Evolutionary conservation across 2,113 vertebrate genomes (phyloP).

Genomic region (Pelmatolapia mariae): DNA sequence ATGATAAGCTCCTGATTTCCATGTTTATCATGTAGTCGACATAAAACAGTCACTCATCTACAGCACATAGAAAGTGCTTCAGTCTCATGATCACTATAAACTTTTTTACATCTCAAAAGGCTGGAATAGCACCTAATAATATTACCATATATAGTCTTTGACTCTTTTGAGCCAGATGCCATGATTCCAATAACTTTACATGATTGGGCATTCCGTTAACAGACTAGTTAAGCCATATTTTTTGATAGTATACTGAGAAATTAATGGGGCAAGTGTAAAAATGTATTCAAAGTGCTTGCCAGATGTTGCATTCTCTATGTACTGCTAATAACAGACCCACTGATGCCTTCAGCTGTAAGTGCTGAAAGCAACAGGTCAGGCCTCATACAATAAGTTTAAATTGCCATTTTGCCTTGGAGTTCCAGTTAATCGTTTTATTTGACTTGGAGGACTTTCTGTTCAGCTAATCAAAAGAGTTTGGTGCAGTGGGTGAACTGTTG

Average conservation of each 20-base stretch:
- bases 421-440: not conserved
- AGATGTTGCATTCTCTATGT: not conserved
- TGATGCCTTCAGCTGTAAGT: not conserved
- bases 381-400: not conserved
- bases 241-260: not conserved
- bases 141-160: not conserved
- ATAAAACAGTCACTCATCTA: not conserved
- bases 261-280: not conserved
- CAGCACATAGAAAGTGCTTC: not conserved
- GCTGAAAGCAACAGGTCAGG: not conserved
- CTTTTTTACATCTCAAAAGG: not conserved
- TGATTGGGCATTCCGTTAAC: not conserved
- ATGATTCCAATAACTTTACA: not conserved
- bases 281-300: not conserved
- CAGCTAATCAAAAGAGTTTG: not conserved
- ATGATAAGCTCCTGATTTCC: not conserved
- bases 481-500: not conserved
- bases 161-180: not conserved
- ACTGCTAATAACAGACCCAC: not conserved
- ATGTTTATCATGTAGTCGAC: not conserved
- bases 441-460: not conserved
- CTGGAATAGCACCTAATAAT: not conserved
- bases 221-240: not conserved
- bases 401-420: not conserved
- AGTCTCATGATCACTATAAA: not conserved